Evolutionary conservation across 2,888 invertebrate genomes (phyloP).

Genomic region (Crepidodera aurea): DNA sequence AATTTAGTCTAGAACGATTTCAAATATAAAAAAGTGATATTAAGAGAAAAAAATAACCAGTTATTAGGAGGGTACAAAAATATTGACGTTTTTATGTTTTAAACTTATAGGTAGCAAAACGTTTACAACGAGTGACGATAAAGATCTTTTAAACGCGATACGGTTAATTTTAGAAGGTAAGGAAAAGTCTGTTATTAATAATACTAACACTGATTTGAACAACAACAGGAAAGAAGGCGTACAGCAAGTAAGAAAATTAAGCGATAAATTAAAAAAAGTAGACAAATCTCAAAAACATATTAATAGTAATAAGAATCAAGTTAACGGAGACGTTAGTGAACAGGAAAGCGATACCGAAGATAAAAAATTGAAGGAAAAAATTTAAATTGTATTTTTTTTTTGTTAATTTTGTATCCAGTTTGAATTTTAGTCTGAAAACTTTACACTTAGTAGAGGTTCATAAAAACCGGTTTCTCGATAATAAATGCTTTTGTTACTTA

Average conservation of each 20-base stretch:
- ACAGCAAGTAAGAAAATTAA: slow-evolving; percentile 35
- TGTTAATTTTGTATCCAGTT: no score
- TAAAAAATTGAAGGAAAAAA: slow-evolving; percentile 58
- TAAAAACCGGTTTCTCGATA: slow-evolving; percentile 2
- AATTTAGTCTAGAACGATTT: slow-evolving; percentile 5
- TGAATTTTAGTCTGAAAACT: no score
- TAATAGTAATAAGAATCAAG: slow-evolving; percentile 17
- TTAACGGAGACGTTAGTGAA: slow-evolving; percentile 21
- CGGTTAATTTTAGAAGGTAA: slow-evolving; percentile 68
- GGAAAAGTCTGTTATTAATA: slow-evolving; percentile 41
- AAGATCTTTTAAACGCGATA: slow-evolving; percentile 69
- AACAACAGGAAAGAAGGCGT: slow-evolving; percentile 44
- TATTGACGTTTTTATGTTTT: slow-evolving; percentile 13
- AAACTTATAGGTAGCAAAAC: slow-evolving; percentile 68
- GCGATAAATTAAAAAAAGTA: no score
- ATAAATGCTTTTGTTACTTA: slow-evolving; percentile 17
- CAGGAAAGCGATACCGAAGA: slow-evolving; percentile 49
- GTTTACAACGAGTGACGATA: slow-evolving; percentile 66
- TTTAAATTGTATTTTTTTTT: slow-evolving; percentile 41
- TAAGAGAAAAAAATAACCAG: not conserved
- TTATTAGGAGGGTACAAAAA: not conserved
- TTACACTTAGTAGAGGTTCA: not conserved
- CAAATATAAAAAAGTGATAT: slow-evolving; percentile 23
- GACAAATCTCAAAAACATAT: slow-evolving; percentile 18
- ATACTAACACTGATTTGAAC: slow-evolving; percentile 38